phyloP scores from a whole-genome alignment of 2,888 invertebrate genomes.

The Napeogenes sylphis region DNA sequence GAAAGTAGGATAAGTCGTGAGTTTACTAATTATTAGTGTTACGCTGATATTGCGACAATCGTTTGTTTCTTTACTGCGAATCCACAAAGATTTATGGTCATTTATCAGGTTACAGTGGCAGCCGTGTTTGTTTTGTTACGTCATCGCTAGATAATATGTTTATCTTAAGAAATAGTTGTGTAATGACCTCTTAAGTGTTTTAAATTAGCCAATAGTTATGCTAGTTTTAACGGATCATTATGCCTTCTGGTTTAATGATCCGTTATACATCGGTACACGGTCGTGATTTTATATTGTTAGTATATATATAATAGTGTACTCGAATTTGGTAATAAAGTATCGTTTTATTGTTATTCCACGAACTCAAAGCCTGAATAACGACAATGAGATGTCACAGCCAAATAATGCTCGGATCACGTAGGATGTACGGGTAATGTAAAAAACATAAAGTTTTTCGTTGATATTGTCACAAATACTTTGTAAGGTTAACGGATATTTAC shows the following conservation, averaged over 20 bases:
- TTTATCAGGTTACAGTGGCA: slow-evolving; percentile 48
- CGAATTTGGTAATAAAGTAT: background rate
- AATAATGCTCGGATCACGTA: slow-evolving; percentile 3
- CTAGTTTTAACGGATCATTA: slow-evolving; percentile 14
- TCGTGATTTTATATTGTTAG: background rate
- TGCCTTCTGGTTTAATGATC: background rate
- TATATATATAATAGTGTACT: too few relatives aligned
- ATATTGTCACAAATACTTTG: background rate
- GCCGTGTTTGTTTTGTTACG: slow-evolving; percentile 58
- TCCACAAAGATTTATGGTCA: slow-evolving; percentile 57
- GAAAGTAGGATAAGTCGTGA: slow-evolving; percentile 71
- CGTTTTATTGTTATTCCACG: background rate
- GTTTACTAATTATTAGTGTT: slow-evolving; percentile 69
- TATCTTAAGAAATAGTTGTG: slow-evolving; percentile 57
- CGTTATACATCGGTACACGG: background rate
- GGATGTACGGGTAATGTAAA: background rate
- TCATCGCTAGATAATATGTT: slow-evolving; percentile 55
- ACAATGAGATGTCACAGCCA: background rate
- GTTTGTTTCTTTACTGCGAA: slow-evolving; percentile 59
- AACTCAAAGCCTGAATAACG: slow-evolving; percentile 1
- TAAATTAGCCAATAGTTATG: slow-evolving; percentile 51
- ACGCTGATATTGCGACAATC: slow-evolving; percentile 63
- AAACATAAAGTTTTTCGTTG: slow-evolving; percentile 3
- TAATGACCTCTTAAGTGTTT: slow-evolving; percentile 56
- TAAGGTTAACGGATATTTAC: background rate